Conservation (phyloP, 1,140 invertebrate genomes). For the Lordiphosa clarofinis region DNA sequence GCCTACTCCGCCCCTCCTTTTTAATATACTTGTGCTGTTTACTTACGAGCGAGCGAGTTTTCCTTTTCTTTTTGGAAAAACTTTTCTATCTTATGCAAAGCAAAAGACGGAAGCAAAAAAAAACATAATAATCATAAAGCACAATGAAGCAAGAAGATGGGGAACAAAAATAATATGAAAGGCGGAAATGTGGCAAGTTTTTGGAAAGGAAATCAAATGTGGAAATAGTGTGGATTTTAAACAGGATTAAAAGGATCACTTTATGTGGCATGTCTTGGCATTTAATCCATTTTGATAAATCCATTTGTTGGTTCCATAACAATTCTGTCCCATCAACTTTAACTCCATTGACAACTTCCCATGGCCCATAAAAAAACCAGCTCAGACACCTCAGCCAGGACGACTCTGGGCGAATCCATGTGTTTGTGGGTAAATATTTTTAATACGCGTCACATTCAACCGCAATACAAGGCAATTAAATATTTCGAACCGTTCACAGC, state of each 20-base stretch:
- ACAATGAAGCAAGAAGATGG: constrained; percentile 14
- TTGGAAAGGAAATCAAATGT: no score
- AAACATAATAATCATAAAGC: constrained; percentile 42
- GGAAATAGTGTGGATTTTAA: no score
- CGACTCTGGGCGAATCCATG: constrained; percentile 4
- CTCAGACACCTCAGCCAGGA: no score
- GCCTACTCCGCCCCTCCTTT: constrained; percentile 24
- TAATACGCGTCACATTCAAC: constrained; percentile 72
- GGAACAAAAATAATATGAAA: background rate
- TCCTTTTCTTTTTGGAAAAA: constrained; percentile 45
- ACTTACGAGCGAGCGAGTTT: constrained; percentile 41
- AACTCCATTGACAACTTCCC: background rate
- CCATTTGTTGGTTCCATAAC: no score
- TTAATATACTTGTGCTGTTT: constrained; percentile 53
- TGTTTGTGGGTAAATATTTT: constrained; percentile 69
- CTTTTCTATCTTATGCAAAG: constrained; percentile 43
- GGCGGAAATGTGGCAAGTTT: background rate
- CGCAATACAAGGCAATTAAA: constrained; percentile 78
- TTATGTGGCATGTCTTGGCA: no score
- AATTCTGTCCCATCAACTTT: no score
- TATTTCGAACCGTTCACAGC: constrained; percentile 57
- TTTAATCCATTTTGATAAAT: no score
- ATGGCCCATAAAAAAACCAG: background rate
- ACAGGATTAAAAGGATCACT: no score
- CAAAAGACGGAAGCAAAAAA: constrained; percentile 23